phyloP scores from a whole-genome alignment of 2,797 vertebrate genomes.

The Pygocentrus nattereri region DNA sequence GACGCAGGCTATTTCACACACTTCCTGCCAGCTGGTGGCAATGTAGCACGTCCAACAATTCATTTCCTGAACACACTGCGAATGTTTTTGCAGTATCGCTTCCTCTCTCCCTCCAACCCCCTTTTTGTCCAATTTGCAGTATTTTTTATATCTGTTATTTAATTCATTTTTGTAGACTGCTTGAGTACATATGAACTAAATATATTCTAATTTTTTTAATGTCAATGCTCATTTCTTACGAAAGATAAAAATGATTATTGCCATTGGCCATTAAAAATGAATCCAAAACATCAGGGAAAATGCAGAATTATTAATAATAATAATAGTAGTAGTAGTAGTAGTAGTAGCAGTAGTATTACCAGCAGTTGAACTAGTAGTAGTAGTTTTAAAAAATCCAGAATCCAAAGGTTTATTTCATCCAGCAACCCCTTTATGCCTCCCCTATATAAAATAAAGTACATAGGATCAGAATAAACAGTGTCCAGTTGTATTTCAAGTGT shows the following conservation, averaged over 20 bases:
- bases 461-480: too few relatives aligned
- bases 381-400: too few relatives aligned
- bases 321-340: too few relatives aligned
- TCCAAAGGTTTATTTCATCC: too few relatives aligned
- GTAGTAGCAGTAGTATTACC: too few relatives aligned
- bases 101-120: constrained; percentile 35
- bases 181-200: neutral
- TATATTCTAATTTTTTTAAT: neutral
- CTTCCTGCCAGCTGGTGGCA: constrained; percentile 82
- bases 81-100: constrained; percentile 54
- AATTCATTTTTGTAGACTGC: neutral
- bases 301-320: too few relatives aligned
- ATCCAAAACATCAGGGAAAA: too few relatives aligned
- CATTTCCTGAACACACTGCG: constrained; percentile 68
- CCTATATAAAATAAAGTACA: too few relatives aligned
- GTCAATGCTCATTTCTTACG: too few relatives aligned
- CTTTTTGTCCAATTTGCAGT: neutral
- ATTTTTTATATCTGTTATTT: constrained; percentile 4
- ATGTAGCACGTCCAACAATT: constrained; percentile 73
- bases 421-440: too few relatives aligned
- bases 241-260: neutral
- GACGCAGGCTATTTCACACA: constrained; percentile 81
- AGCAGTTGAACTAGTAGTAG: too few relatives aligned
- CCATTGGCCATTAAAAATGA: neutral
- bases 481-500: too few relatives aligned